A percentile compares a stretch with the other conserved stretches of the same genome.
These are phyloP conservation scores for Scaptodrosophila latifasciaeformis DNA, from an alignment of 2,888 invertebrate species.

Conservation along the genomic window DNA sequence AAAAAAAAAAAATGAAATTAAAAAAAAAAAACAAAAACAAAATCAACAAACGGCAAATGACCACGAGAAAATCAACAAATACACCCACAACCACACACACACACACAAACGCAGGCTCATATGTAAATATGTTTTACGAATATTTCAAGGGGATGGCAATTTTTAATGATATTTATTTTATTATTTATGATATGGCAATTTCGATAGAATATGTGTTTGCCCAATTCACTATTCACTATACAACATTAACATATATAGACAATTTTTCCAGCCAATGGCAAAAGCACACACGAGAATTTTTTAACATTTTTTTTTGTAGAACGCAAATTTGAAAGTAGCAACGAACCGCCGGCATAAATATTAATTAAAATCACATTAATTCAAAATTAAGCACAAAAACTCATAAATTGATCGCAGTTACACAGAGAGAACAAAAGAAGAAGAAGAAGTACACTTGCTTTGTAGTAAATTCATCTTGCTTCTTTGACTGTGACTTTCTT, in stretches of 20 bases:
- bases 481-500: slow-evolving; percentile 4
- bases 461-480: slow-evolving; percentile 52
- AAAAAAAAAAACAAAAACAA: slow-evolving; percentile 3
- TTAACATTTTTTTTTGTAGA: not conserved
- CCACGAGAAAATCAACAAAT: slow-evolving; percentile 39
- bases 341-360: not conserved
- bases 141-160: too few species aligned
- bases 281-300: too few species aligned
- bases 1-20: too few species aligned
- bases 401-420: not conserved
- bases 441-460: slow-evolving; percentile 46
- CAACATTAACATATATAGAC: not conserved
- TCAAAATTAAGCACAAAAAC: not conserved
- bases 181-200: too few species aligned
- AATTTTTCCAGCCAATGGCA: too few species aligned
- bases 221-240: not conserved
- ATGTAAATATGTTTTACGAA: too few species aligned
- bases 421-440: not conserved
- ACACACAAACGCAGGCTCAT: not conserved
- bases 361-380: not conserved
- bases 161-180: too few species aligned
- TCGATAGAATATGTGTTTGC: too few species aligned
- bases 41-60: too few species aligned
- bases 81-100: slow-evolving; percentile 6
- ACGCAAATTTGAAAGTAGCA: slow-evolving; percentile 1